Evolutionary conservation across 2,888 invertebrate genomes (phyloP).

Genomic region (Coleophora flavipennella): DNA sequence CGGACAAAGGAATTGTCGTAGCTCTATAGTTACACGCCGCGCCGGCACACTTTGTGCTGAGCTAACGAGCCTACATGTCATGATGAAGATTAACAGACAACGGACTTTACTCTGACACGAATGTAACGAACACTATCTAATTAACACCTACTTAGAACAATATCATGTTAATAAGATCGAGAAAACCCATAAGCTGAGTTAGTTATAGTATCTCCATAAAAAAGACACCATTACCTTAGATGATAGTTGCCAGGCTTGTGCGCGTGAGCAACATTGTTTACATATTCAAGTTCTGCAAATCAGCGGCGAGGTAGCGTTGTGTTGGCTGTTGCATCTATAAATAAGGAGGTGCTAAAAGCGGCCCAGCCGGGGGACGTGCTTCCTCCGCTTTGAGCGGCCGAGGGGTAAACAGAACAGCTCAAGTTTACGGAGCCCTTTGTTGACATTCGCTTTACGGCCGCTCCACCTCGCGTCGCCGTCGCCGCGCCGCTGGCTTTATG

Average conservation of each 20-base stretch:
- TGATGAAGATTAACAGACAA: no score
- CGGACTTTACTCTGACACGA: conserved; percentile 21
- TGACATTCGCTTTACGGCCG: conserved; percentile 62
- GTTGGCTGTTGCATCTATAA: conserved; percentile 64
- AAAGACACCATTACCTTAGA: no score
- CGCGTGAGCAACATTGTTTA: conserved; percentile 38
- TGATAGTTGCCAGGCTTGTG: no score
- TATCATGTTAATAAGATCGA: no score
- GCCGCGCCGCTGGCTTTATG: conserved; percentile 31
- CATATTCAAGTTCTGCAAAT: conserved; percentile 61
- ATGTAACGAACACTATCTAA: conserved; percentile 2
- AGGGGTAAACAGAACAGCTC: conserved; percentile 65
- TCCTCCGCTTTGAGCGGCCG: conserved; percentile 65
- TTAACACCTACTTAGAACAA: no score
- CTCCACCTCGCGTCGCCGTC: conserved; percentile 29
- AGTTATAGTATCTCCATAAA: no score
- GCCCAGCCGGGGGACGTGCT: conserved; percentile 62
- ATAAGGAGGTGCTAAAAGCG: conserved; percentile 72
- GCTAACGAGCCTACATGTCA: conserved; percentile 35
- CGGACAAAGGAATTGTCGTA: conserved; percentile 62
- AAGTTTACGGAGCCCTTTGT: conserved; percentile 59
- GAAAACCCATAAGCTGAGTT: no score
- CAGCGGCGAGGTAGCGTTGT: conserved; percentile 44
- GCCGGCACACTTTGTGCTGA: conserved; percentile 49
- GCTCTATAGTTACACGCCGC: conserved; percentile 35